Evolutionary conservation across 1,140 invertebrate species (phyloP), one percentile per base, ranked within the genome.

Genomic region (Trinorchestia longiramus): DNA sequence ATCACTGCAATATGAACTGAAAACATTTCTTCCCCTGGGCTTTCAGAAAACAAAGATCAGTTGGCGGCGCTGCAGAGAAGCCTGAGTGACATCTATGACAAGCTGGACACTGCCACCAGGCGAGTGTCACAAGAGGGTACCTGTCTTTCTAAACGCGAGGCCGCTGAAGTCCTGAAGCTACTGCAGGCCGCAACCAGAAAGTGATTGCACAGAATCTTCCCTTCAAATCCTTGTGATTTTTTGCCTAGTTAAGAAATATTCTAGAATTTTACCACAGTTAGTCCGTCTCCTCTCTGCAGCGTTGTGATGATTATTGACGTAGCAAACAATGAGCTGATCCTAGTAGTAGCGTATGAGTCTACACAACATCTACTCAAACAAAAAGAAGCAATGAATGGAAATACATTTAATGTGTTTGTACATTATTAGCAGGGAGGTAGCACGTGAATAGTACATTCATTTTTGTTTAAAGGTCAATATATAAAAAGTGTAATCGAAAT

Each of bases 121-220:
- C 43, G 44, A 40, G 44, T 43, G 43, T 43, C 44, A 28, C 92
- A 43, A 8, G 92, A 45, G 40, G 92, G 40, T 40, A 43, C 92
- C 0, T 94, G 92, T 94, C 44, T 94, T 0, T 45, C 92, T 23
- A 94, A 45, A 47, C 92, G 43, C 43, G 92, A 94, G 43, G 92
- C 92, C 36, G 92, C 92, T 45, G 92, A 94, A 40, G 44, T 94
- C 8, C 92, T 94, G 43, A 94, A 94, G 44, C 92, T 94, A 0
- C 44, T 94, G 1, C 92, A 94, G 44, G 92, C 92, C 43, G 92
- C 92, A 28, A 94, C 92, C 40, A 94, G 44, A 40, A 94, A 94
- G 44, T 94, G 44, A 94, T 77, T 28, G 15, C 62, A 3, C 62
- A 23, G 15, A 77, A 77, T 77, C 36, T 77, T 19, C 11, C 62